Evolutionary conservation across 2,888 invertebrate genomes (phyloP).

Genomic region (Parapristionchus giblindavisi): DNA sequence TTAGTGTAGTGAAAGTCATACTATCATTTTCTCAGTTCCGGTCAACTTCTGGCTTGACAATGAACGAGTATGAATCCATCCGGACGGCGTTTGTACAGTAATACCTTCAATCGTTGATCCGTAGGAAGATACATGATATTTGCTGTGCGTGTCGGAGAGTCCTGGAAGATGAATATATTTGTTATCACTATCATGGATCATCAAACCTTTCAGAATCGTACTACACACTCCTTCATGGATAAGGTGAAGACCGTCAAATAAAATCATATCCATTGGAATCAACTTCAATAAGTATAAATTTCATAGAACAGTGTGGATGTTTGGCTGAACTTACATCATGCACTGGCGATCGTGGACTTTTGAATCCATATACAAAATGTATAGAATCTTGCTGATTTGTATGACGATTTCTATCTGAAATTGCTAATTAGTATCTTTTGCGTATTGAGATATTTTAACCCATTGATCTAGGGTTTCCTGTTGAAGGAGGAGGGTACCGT

Average conservation of each 20-base stretch:
- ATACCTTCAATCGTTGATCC: neutral
- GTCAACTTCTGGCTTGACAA: neutral
- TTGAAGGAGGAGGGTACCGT: neutral
- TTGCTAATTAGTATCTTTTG: neutral
- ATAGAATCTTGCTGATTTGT: neutral
- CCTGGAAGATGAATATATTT: neutral
- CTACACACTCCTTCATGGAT: neutral
- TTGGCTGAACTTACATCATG: neutral
- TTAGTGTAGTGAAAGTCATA: neutral
- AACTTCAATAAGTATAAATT: neutral
- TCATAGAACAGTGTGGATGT: neutral
- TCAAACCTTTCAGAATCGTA: neutral
- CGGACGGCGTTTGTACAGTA: neutral
- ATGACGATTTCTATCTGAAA: neutral
- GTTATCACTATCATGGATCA: neutral
- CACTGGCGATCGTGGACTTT: neutral
- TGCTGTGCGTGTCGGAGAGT: neutral
- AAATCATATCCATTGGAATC: neutral
- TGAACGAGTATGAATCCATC: neutral
- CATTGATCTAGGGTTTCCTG: neutral
- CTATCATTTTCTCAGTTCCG: neutral
- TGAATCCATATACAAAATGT: neutral
- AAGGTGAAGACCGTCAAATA: neutral
- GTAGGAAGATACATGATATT: neutral
- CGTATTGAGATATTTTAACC: neutral